Base-by-base conservation (phyloP, 2,888 invertebrate species). In the Dioctria linearis region DNA sequence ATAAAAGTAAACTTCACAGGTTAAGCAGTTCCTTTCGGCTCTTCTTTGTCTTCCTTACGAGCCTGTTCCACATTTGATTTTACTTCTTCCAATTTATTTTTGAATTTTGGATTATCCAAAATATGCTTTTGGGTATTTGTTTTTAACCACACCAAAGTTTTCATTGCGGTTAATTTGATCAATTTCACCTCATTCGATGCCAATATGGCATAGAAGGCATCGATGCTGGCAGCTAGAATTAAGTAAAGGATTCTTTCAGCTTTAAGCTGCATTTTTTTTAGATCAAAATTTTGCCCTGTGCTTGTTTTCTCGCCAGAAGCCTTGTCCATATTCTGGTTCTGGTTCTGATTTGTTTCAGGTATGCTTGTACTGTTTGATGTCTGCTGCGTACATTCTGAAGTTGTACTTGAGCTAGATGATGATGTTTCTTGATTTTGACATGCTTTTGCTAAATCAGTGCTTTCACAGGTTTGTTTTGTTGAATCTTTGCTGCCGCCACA, bases 121-220 rank as follows among this genome's bases (percentile, higher is more conserved):
- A 82, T 46, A 65, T 80, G 13, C 49, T 54, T 63, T 9, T 49
- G n/a, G 11, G 80, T 49, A 5, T 6, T 13, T 2, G 11, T 46
- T 3, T n/a, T 57, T 4, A 66, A 9, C 3, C 40, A 54, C 5
- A 6, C 25, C 9, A 37, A 75, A 4, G 43, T 8, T 39, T 80
- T 80, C 25, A 76, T 37, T 13, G 43, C 39, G 2, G 46, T 4
- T 5, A 76, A 43, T 43, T 80, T 82, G 0, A 71, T 9, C 3
- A 79, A 65, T 46, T 73, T 78, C 11, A 71, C 11, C 25, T 82
- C 82, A 51, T 82, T 82, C 5, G 82, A 82, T 5, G 40, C 43
- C 9, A 39, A 25, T n/a, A 80, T 13, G 4, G 49, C 49, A 5
- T 79, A 39, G 6, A 51, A 13, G 25, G 40, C 13, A 67, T 75